phyloP scores from a whole-genome alignment of 2,797 vertebrate genomes.

The Thaleichthys pacificus region DNA sequence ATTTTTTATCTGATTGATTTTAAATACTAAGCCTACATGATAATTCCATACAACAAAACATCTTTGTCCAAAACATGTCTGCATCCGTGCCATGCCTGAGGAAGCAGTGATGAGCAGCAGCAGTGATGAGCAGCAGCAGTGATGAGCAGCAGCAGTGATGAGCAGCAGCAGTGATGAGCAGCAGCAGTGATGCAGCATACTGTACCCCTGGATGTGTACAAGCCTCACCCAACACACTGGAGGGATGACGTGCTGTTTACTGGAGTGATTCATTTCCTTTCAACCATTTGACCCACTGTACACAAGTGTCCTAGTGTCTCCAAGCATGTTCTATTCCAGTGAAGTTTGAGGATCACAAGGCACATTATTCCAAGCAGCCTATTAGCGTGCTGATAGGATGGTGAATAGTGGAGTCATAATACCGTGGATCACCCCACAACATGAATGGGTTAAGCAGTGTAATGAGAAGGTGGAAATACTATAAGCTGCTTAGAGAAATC shows the following conservation, averaged over 20 bases:
- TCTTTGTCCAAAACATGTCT: too few species aligned
- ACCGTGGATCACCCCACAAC: conserved; percentile 53
- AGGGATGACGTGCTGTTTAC: too few species aligned
- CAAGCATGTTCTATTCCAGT: conserved; percentile 11
- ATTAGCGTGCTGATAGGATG: conserved; percentile 51
- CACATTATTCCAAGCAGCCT: conserved; percentile 48
- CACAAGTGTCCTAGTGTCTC: background rate
- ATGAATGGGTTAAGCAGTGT: conserved; percentile 66
- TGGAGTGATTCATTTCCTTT: background rate
- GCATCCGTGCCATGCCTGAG: background rate
- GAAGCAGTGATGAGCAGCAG: background rate
- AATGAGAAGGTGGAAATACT: conserved; percentile 74
- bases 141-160: background rate
- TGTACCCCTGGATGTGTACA: background rate
- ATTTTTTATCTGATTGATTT: too few species aligned
- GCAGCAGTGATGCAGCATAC: too few species aligned
- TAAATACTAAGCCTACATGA: too few species aligned
- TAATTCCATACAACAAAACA: too few species aligned
- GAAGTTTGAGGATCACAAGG: conserved; percentile 37
- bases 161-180: background rate
- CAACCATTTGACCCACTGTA: conserved; percentile 11
- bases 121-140: background rate
- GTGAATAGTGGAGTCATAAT: conserved; percentile 56
- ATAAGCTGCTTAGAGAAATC: conserved; percentile 73
- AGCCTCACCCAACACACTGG: too few species aligned